Evolutionary conservation across 2,113 vertebrate species (phyloP).

Genomic region (Elachura formosa): DNA sequence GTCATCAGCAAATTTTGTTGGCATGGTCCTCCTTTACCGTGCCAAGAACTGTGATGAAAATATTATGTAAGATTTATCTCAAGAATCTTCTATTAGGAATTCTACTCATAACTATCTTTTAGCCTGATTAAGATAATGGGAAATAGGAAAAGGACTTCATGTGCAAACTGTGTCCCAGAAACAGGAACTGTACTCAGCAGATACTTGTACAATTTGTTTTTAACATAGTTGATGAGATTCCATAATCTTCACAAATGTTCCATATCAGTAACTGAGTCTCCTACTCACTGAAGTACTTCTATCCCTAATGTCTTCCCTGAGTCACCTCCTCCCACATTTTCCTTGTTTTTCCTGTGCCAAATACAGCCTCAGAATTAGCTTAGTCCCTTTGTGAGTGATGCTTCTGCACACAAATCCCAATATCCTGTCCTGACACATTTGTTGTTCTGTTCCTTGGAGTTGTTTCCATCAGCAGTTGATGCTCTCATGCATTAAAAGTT

Average conservation of each 20-base stretch:
- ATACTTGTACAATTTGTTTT: neutral
- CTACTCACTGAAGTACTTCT: neutral
- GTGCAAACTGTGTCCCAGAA: neutral
- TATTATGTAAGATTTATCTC: conserved; percentile 36
- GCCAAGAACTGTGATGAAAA: conserved; percentile 30
- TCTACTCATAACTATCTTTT: neutral
- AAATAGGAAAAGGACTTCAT: neutral
- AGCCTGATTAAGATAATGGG: neutral
- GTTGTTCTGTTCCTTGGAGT: neutral
- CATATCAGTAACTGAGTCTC: neutral
- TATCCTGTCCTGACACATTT: neutral
- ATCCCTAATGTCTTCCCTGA: neutral
- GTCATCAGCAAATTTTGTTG: conserved; percentile 47
- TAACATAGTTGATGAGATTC: neutral
- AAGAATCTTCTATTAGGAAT: neutral
- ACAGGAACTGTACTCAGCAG: neutral
- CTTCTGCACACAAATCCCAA: neutral
- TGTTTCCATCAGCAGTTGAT: neutral
- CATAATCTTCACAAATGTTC: neutral
- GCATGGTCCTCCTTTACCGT: neutral
- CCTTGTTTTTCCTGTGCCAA: neutral
- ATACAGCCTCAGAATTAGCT: neutral
- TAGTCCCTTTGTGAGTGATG: neutral
- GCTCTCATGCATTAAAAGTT: neutral
- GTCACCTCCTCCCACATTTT: neutral